Base-by-base conservation (phyloP, 2,113 vertebrate species). In the Triplophysa tibetana region DNA sequence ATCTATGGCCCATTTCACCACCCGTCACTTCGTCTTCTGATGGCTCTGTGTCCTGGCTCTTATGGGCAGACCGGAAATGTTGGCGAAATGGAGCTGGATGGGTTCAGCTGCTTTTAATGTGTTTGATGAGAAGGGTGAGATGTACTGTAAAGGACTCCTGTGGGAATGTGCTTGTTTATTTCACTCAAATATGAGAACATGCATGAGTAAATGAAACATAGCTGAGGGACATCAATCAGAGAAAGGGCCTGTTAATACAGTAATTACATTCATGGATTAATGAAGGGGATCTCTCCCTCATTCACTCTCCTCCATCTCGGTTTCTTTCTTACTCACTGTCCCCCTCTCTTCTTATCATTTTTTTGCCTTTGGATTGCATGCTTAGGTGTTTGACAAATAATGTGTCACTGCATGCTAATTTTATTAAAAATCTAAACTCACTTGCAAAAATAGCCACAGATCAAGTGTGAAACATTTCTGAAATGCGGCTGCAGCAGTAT, bases 261-360 rank as follows among this genome's bases (percentile, higher is more conserved):
- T 82, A 80, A 84, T 84, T 84, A 81, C 80, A 78, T 86, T 86
- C 74, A 78, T 70, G 74, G 77, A 84, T 84, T 86, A 84, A 86
- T 86, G 84, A 86, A 81, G 68, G 70, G 52, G 56, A 26, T 58
- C 19, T 75, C 48, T 80, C 64, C 21, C 43, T 72, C 60, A 8
- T 5, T 52, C 48, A 24, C 43, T 76, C 26, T 58, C 43, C 58
- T 70, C n/a, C 54, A 26, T 65, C 33, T 69, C 72, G 50, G 33
- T 16, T 56, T 33, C 50, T 17, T 14, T 21, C 62, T 45, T 16
- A 10, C 45, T 23, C 62, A 10, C 29, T 23, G 58, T 64, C 77
- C 13, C 56, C n/a, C 56, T 26, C 48, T 24, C n/a, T 60, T 54
- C 23, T 73, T 38, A 2, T 56, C 21, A 33, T 4, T 12, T 5